Base-by-base conservation (phyloP, 2,113 vertebrate genomes). In the Chaenocephalus aceratus region DNA sequence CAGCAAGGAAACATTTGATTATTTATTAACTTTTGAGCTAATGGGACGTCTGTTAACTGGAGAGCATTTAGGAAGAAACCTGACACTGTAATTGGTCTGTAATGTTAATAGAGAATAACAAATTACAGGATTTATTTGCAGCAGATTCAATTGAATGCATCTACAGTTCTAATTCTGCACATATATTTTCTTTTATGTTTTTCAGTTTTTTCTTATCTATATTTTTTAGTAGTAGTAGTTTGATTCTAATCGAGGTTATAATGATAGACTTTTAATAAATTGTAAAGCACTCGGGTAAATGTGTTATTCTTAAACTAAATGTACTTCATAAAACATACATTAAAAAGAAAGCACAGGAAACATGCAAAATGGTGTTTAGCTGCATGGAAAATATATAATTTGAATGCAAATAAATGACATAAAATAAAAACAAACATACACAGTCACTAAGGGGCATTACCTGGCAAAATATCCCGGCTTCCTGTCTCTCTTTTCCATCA, bases 391-490 rank as follows among this genome's bases (percentile, higher is more conserved):
- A 30, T 0, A 48, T 3, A 1, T 6, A 4, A 45, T 58, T 60
- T 2, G 6, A 53, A 41, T 6, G 9, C n/a, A 60, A 48, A 45
- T 48, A 0, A 44, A 5, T 49, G 0, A 10, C 4, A 67, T 18
- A 1, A 21, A 54, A 26, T 36, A 51, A 6, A 21, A 15, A 65
- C 14, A 34, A 10, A 34, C 7, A 9, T 14, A 49, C 7, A 30
- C 7, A 21, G 4, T 72, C 15, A 16, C 26, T 63, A 12, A n/a
- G 0, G 52, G 45, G 13, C 16, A 88, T 87, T 91, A 95, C 94
- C 93, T 92, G 78, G 93, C 91, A 86, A 95, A 95, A 74, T 95
- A 95, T 67, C 94, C 92, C 49, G 86, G 89, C 85, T 95, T 95
- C 58, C 92, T 87, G 70, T 94, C 94, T 79, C 91, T 90, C 80